These are phyloP conservation scores for Drosophila nannoptera DNA, from an alignment of 1,140 invertebrate genomes.

Conservation along the genomic window DNA sequence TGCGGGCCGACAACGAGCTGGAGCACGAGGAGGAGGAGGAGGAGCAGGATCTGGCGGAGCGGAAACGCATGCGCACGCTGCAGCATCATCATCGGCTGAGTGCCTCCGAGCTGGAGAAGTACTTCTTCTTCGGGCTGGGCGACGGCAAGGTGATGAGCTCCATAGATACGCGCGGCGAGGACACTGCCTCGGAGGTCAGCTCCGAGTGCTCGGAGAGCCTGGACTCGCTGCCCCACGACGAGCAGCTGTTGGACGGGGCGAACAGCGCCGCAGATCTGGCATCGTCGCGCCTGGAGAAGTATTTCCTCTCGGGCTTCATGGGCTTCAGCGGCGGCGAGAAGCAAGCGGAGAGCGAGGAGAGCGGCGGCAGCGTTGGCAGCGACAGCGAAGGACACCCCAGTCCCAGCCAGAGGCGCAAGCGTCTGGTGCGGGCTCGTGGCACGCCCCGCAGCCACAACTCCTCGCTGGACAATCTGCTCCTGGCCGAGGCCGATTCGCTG, in stretches of 20 bases:
- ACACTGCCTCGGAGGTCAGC: constrained; percentile 91
- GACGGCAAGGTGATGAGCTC: constrained; percentile 82
- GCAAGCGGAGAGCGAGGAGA: constrained; percentile 84
- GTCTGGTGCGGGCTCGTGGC: constrained; percentile 87
- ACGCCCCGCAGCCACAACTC: constrained; percentile 89
- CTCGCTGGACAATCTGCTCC: constrained; percentile 86
- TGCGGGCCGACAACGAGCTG: constrained; percentile 61
- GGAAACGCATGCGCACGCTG: constrained; percentile 70
- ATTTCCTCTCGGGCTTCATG: constrained; percentile 92
- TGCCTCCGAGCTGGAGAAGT: constrained; percentile 92
- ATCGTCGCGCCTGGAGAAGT: constrained; percentile 92
- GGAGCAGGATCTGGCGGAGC: constrained; percentile 50
- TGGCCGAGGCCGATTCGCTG: constrained; percentile 78
- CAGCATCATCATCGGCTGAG: constrained; percentile 81
- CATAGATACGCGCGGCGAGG: constrained; percentile 81
- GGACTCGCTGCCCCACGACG: constrained; percentile 84
- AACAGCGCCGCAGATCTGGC: constrained; percentile 83
- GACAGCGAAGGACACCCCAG: constrained; percentile 92
- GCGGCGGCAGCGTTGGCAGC: constrained; percentile 86
- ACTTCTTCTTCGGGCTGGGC: constrained; percentile 92
- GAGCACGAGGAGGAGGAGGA: constrained; percentile 48
- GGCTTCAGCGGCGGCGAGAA: constrained; percentile 85
- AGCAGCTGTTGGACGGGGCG: constrained; percentile 80
- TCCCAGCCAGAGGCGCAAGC: constrained; percentile 90
- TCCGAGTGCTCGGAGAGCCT: constrained; percentile 91